Evolutionary conservation across 2,888 invertebrate species (phyloP), one percentile per base, ranked within the genome.

Genomic region (Ditylenchus weischeri): DNA sequence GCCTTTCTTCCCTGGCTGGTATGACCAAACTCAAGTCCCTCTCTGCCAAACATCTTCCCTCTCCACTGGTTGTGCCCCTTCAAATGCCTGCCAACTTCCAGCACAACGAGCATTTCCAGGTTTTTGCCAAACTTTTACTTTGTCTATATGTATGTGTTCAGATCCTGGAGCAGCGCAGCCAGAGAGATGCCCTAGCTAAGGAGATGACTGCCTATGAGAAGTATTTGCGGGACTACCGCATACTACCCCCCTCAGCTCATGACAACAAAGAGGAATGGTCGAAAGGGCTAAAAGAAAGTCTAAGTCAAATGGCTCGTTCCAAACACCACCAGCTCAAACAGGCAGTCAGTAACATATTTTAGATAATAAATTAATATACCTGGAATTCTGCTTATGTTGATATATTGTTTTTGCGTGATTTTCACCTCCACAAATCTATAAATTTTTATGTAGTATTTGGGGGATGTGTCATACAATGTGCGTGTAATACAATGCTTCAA

Each of bases 171-270:
- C 62, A 74, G 50, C 73, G 72, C 18, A 66, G 67, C 54, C 35
- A 21, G 21, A 54, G 57, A 21, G 75, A 73, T 59, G n/a, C 49
- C 35, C 15, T 73, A 58, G 73, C 73, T 1, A 51, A 60, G 36
- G 73, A 73, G 51, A 51, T 73, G 15, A 57, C 57, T 51, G 49
- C 62, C 51, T 73, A 73, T 58, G 73, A 73, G 66, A 74, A 68
- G 58, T 75, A 73, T 57, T 48, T 73, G 15, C 38, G 64, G 15
- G 62, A 70, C 47, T 75, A 73, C 59, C 64, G 72, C 7, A 75
- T 73, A 35, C 68, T 73, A 10, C 73, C 73, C 0, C 67, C 70
- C 19, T 64, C 54, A 19, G 72, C 72, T 7, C 54, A 57, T 19
- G 72, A 72, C 60, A 65, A 70, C 21, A 72, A 72, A 57, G 72